Evolutionary conservation across 2,888 invertebrate species (phyloP).

Genomic region (Pyrgus malvae): DNA sequence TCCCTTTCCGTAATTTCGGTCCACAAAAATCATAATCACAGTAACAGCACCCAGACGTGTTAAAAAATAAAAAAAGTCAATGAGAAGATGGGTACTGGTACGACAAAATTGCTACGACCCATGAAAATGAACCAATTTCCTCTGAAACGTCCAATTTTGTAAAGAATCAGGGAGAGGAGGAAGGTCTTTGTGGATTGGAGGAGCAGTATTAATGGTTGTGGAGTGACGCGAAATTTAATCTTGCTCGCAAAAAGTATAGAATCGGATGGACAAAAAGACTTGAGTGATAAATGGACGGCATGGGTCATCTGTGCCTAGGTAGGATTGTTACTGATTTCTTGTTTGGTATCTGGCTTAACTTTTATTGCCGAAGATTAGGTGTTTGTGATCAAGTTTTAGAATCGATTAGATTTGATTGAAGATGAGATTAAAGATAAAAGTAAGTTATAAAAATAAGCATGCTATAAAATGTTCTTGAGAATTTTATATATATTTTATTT

Average conservation of each 20-base stretch:
- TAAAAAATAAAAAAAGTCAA: slow-evolving; percentile 59
- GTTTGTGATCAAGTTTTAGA: too few relatives aligned
- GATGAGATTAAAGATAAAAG: too few relatives aligned
- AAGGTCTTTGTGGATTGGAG: slow-evolving; percentile 51
- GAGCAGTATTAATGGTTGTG: slow-evolving; percentile 71
- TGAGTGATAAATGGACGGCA: slow-evolving; percentile 70
- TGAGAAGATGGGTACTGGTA: slow-evolving; percentile 60
- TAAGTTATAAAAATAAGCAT: too few relatives aligned
- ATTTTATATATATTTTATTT: too few relatives aligned
- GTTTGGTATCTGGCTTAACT: background rate
- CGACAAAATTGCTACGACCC: slow-evolving; percentile 44
- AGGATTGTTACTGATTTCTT: slow-evolving; percentile 18
- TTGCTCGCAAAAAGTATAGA: slow-evolving; percentile 77
- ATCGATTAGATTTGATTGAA: too few relatives aligned
- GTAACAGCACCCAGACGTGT: slow-evolving; percentile 71
- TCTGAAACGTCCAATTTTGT: slow-evolving; percentile 5
- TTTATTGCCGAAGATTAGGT: too few relatives aligned
- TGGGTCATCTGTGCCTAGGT: slow-evolving; percentile 46
- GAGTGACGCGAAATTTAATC: slow-evolving; percentile 78
- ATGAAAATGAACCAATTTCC: slow-evolving; percentile 27
- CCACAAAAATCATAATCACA: slow-evolving; percentile 74
- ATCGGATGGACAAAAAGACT: slow-evolving; percentile 71
- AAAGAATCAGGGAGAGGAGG: slow-evolving; percentile 24
- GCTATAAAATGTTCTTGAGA: too few relatives aligned
- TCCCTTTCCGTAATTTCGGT: slow-evolving; percentile 48